These are phyloP conservation scores for Manis pentadactyla DNA, from an alignment of 2,797 vertebrate genomes.

Conservation along the genomic window DNA sequence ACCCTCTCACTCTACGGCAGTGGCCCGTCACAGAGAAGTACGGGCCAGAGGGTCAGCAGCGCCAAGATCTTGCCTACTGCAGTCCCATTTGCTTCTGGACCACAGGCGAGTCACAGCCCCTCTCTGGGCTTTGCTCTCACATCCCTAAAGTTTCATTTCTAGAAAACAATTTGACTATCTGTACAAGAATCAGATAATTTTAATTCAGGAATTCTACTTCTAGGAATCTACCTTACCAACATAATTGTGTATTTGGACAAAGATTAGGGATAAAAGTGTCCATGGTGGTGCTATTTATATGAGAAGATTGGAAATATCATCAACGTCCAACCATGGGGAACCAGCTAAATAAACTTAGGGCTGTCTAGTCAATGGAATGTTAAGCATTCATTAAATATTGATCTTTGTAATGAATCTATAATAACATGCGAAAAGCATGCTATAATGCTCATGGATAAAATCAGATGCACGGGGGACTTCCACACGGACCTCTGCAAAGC, in stretches of 20 bases:
- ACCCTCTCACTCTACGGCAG: fast-evolving
- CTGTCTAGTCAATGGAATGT: not conserved
- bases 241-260: not conserved
- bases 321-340: not conserved
- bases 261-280: not conserved
- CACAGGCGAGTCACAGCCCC: not conserved
- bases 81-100: not conserved
- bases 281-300: not conserved
- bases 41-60: not conserved
- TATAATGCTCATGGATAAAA: not conserved
- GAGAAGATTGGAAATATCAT: not conserved
- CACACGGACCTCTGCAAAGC: not conserved
- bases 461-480: not conserved
- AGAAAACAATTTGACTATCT: not conserved
- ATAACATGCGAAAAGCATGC: not conserved
- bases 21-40: not conserved
- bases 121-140: not conserved
- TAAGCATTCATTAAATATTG: not conserved
- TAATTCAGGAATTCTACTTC: not conserved
- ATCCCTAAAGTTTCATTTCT: not conserved
- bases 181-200: not conserved
- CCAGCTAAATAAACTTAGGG: not conserved
- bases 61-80: not conserved
- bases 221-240: not conserved
- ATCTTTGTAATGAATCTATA: not conserved